These are phyloP conservation scores for Puffinus mauretanicus DNA, from an alignment of 2,113 vertebrate species.

Conservation along the genomic window DNA sequence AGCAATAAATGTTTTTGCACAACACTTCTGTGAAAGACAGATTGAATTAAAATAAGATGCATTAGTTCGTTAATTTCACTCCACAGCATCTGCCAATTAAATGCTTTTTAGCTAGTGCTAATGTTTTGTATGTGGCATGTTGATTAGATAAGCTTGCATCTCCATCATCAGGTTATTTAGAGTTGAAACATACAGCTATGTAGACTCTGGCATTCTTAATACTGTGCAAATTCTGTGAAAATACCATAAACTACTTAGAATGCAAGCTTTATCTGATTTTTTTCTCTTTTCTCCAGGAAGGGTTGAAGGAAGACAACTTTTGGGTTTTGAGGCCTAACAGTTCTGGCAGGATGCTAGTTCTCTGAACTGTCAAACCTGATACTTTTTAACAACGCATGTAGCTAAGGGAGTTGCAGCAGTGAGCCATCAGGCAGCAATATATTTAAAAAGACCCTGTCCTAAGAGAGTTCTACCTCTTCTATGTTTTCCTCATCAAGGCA, in stretches of 20 bases:
- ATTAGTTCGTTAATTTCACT: constrained; percentile 40
- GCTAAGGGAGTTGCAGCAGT: neutral
- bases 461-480: constrained; percentile 56
- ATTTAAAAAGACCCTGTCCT: constrained; percentile 20
- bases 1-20: constrained; percentile 73
- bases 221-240: neutral
- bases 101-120: constrained; percentile 30
- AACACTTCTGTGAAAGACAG: constrained; percentile 61
- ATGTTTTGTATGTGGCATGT: constrained; percentile 21
- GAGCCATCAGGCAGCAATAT: neutral
- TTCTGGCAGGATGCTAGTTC: neutral
- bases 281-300: neutral
- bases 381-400: neutral
- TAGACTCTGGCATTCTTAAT: neutral
- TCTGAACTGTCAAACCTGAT: neutral
- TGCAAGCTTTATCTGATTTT: neutral
- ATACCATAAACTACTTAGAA: neutral
- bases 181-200: neutral
- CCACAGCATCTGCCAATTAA: constrained; percentile 41
- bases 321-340: neutral
- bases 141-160: constrained; percentile 32
- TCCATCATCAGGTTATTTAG: neutral
- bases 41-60: constrained; percentile 52
- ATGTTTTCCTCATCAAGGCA: constrained; percentile 19
- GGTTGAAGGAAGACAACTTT: constrained; percentile 5